A percentile compares a stretch with the other conserved stretches of the same genome.
phyloP scores from a whole-genome alignment of 2,888 invertebrate genomes.

The Heliconius cydno region DNA sequence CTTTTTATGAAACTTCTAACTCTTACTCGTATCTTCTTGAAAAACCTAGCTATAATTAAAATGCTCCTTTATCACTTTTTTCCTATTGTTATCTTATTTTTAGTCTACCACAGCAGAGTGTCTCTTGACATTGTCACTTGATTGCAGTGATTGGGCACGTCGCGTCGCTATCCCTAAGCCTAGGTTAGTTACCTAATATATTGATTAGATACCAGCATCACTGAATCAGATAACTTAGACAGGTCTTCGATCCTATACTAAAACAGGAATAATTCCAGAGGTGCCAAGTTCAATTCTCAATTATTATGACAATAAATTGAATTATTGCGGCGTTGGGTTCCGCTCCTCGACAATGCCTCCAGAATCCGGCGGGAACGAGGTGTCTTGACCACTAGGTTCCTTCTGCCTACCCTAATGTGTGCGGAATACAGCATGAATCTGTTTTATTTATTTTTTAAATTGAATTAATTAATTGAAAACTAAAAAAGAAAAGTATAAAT shows the following conservation, averaged over 20 bases:
- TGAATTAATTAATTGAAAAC: too few species aligned
- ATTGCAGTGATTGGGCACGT: slow-evolving; percentile 43
- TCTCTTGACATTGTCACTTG: slow-evolving; percentile 42
- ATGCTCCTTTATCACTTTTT: not conserved
- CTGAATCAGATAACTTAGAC: not conserved
- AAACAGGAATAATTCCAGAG: not conserved
- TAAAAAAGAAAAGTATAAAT: too few species aligned
- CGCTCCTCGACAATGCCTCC: too few species aligned
- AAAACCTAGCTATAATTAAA: not conserved
- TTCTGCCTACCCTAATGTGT: not conserved
- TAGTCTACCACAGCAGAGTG: slow-evolving; percentile 26
- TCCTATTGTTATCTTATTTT: slow-evolving; percentile 24
- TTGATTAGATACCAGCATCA: not conserved
- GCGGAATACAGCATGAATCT: not conserved
- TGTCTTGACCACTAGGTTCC: too few species aligned
- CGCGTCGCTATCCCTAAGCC: not conserved
- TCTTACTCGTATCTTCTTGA: not conserved
- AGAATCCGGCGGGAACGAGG: too few species aligned
- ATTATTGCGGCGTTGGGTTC: too few species aligned
- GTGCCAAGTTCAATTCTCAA: not conserved
- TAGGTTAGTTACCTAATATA: slow-evolving; percentile 13
- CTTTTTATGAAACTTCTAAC: not conserved
- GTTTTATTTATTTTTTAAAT: too few species aligned
- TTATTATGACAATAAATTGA: not conserved
- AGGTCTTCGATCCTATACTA: not conserved